Percentiles rank a stretch among this genome's conserved stretches.
Conservation (phyloP, 2,888 invertebrate species). For the Andrena trimmerana region DNA sequence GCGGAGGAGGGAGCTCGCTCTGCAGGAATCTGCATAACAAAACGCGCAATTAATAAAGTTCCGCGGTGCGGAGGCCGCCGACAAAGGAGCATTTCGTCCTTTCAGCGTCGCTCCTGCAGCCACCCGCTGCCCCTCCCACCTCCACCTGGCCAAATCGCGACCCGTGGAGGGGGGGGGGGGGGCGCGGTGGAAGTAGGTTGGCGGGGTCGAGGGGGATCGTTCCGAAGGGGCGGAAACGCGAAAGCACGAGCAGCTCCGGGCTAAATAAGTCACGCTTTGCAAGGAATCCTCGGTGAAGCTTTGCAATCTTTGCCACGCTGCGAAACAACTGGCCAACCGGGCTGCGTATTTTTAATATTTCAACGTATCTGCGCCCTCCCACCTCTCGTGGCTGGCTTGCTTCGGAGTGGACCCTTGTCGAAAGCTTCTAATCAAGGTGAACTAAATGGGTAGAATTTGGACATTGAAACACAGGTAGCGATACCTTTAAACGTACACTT, state of each 20-base stretch:
- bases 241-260: conserved; percentile 58
- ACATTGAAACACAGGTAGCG: no score
- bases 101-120: conserved; percentile 69
- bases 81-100: conserved; percentile 84
- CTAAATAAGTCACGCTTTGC: conserved; percentile 82
- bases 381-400: no score
- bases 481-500: no score
- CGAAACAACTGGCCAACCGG: conserved; percentile 45
- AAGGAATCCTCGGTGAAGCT: conserved; percentile 79
- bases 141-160: conserved; percentile 37
- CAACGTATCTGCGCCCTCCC: background rate
- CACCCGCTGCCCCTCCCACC: conserved; percentile 8
- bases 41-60: conserved; percentile 85
- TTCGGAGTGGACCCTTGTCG: no score
- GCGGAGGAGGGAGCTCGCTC: conserved; percentile 55
- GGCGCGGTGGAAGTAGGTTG: conserved; percentile 29
- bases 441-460: no score
- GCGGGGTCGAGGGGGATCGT: background rate
- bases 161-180: background rate
- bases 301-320: conserved; percentile 75
- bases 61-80: conserved; percentile 75
- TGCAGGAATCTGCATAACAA: conserved; percentile 83
- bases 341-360: conserved; percentile 56
- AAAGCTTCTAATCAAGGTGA: no score
- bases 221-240: conserved; percentile 37